These are phyloP conservation scores for Tenualosa ilisha DNA, from an alignment of 2,797 vertebrate species.

Conservation along the genomic window DNA sequence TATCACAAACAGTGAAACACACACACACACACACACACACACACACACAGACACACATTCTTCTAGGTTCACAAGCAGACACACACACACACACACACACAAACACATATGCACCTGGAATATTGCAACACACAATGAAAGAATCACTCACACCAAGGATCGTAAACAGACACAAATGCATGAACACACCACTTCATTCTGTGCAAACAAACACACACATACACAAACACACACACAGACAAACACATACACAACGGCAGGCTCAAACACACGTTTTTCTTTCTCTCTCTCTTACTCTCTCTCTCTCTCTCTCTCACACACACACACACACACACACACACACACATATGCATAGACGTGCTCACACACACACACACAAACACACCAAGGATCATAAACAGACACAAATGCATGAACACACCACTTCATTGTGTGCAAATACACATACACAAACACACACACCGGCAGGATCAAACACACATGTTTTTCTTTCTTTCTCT, in stretches of 20 bases:
- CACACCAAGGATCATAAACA: neutral
- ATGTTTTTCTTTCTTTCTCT: neutral
- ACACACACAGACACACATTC: too few species aligned
- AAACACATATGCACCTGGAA: too few species aligned
- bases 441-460: neutral
- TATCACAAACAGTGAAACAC: neutral
- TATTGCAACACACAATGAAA: neutral
- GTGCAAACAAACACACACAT: neutral
- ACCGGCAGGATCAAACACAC: neutral
- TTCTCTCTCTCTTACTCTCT: neutral
- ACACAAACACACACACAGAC: neutral
- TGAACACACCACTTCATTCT: neutral
- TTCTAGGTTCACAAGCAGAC: too few species aligned
- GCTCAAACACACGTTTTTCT: neutral
- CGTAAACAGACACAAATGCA: neutral
- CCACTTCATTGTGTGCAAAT: neutral
- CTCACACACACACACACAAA: conserved; percentile 10
- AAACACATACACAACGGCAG: neutral
- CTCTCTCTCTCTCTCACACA: neutral
- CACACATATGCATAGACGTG: neutral
- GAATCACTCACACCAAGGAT: neutral
- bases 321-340: neutral
- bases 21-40: too few species aligned
- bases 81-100: too few species aligned
- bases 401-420: neutral